Conservation (phyloP, 2,113 vertebrate genomes). For the Hydrolagus affinis region DNA sequence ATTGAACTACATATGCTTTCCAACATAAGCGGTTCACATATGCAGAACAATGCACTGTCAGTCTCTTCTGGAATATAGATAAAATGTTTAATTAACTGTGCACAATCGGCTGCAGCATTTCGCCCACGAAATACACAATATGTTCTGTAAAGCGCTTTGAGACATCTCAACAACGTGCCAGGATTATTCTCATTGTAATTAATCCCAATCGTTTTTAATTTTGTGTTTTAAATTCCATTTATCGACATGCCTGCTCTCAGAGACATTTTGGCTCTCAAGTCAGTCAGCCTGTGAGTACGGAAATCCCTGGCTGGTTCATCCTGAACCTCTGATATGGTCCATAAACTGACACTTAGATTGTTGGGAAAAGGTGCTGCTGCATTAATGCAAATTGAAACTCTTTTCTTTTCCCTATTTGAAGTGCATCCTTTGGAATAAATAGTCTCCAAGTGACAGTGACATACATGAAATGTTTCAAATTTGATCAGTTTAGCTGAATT, state of each 20-base stretch:
- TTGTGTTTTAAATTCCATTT: not conserved
- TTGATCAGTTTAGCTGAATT: slow-evolving; percentile 29
- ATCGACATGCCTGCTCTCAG: not conserved
- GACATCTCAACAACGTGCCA: too few species aligned
- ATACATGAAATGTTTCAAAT: slow-evolving; percentile 30
- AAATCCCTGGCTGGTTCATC: slow-evolving; percentile 10
- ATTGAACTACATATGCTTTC: too few species aligned
- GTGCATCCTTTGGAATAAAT: slow-evolving; percentile 27
- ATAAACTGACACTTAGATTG: slow-evolving; percentile 26
- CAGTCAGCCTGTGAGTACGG: not conserved
- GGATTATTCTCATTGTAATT: not conserved
- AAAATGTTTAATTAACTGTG: too few species aligned
- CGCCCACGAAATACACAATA: too few species aligned
- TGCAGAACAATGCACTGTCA: too few species aligned
- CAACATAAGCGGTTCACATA: too few species aligned
- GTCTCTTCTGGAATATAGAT: too few species aligned
- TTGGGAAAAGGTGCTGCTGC: not conserved
- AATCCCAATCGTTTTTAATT: slow-evolving; percentile 21
- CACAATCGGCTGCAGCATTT: too few species aligned
- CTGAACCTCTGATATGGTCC: slow-evolving; percentile 12
- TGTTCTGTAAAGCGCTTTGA: too few species aligned
- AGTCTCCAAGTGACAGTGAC: slow-evolving; percentile 29
- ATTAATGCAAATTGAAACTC: slow-evolving; percentile 29
- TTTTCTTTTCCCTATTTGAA: slow-evolving; percentile 4
- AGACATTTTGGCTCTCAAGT: too few species aligned